phyloP scores from a whole-genome alignment of 2,797 vertebrate genomes.

The Syngnathus rostellatus region DNA sequence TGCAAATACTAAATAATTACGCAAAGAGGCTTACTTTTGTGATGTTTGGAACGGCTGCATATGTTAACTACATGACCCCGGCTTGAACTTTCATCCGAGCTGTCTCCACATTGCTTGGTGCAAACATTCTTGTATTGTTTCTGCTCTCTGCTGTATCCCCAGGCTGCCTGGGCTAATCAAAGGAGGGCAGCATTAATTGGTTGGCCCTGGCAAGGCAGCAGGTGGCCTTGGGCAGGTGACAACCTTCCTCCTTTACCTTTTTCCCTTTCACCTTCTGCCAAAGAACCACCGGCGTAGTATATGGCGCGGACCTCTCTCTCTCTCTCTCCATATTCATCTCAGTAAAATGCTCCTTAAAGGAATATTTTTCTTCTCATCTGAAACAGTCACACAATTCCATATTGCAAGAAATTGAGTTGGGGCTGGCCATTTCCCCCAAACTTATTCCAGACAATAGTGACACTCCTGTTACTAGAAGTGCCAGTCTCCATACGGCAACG shows the following conservation, averaged over 20 bases:
- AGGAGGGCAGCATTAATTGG: constrained; percentile 66
- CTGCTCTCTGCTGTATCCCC: constrained; percentile 33
- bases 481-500: constrained; percentile 38
- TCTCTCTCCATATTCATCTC: constrained; percentile 51
- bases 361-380: constrained; percentile 21
- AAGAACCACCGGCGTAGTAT: constrained; percentile 17
- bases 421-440: constrained; percentile 49
- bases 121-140: constrained; percentile 27
- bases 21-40: constrained; percentile 40
- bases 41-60: constrained; percentile 44
- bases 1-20: constrained; percentile 57
- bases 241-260: constrained; percentile 28
- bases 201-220: constrained; percentile 65
- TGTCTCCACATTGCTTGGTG: constrained; percentile 46
- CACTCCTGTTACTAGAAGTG: constrained; percentile 40
- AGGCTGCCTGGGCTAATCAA: constrained; percentile 54
- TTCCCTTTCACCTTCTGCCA: constrained; percentile 40
- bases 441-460: constrained; percentile 53
- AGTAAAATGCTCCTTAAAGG: constrained; percentile 28
- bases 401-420: constrained; percentile 39
- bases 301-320: constrained; percentile 2
- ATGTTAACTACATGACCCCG: constrained; percentile 49
- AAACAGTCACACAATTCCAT: constrained; percentile 43
- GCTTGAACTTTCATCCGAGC: constrained; percentile 51
- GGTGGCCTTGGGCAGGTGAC: constrained; percentile 58